A percentile compares a stretch with the other conserved stretches of the same genome.
Conservation (phyloP, 30 jellyfish, hydroid and myxozoan species). For the Hydractinia symbiolongicarpus region DNA sequence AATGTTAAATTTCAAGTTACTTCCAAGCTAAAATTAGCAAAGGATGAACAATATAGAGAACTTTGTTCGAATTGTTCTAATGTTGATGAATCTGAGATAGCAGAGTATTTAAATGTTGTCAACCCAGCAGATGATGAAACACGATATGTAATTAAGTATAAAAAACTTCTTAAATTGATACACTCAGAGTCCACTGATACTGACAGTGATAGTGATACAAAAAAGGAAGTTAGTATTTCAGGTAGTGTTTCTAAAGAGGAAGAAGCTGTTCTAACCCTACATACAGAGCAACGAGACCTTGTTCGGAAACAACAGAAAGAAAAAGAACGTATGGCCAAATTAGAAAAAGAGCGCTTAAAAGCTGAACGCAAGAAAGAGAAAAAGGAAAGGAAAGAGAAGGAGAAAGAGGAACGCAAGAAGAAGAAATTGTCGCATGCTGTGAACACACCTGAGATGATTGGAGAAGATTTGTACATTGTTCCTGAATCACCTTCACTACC, state of each 20-base stretch:
- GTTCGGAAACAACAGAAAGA: slow-evolving; percentile 22
- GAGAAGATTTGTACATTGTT: slow-evolving; percentile 31
- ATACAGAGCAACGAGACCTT: slow-evolving; percentile 24
- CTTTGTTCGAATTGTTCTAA: slow-evolving; percentile 11
- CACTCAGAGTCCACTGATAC: slow-evolving; percentile 5
- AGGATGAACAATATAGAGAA: slow-evolving; percentile 27
- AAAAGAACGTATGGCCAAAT: slow-evolving; percentile 13
- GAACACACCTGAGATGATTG: slow-evolving; percentile 10
- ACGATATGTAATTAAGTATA: background rate
- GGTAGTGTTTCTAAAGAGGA: background rate
- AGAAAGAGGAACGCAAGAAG: slow-evolving; percentile 32
- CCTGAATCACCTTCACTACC: slow-evolving; percentile 15
- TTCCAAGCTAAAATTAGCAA: slow-evolving; percentile 32
- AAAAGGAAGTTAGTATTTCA: background rate
- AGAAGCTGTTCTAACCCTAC: background rate
- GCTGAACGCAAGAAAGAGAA: slow-evolving; percentile 26
- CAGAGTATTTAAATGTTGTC: slow-evolving; percentile 7
- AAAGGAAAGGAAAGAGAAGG: slow-evolving; percentile 28
- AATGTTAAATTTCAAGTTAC: slow-evolving; percentile 23
- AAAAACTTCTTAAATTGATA: slow-evolving; percentile 13
- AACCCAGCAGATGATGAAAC: slow-evolving; percentile 19
- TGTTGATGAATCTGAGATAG: slow-evolving; percentile 16
- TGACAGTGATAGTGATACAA: background rate
- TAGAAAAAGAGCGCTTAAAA: slow-evolving; percentile 35
- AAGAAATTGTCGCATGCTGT: background rate